Evolutionary conservation across 2,113 vertebrate genomes (phyloP), one percentile per base, ranked within the genome.

Genomic region (Pardalotus punctatus): DNA sequence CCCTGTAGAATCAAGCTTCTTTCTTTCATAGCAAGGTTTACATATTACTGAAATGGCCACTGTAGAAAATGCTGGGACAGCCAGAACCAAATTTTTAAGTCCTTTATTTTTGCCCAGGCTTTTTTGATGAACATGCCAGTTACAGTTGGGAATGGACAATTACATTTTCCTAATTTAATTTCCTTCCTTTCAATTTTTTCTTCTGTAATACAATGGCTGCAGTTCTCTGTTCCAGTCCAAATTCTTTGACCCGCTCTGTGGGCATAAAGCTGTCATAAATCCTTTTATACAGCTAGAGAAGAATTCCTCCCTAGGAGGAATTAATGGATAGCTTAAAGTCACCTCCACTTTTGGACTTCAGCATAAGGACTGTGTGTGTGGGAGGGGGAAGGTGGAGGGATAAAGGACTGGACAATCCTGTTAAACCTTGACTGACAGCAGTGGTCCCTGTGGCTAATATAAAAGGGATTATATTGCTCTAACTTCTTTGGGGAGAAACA

Each of bases 211-310:
- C 62, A 95, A 66, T 81, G 71, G 35, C 38, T 94, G 35, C 27
- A 74, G 56, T 78, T 70, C 18, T 92, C 58, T 81, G 14, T 35
- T 90, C 27, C 88, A 73, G 42, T 92, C 51, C 56, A 77, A 77
- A 74, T 90, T 88, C 60, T 94, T 78, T 95, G 72, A 95, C 91
- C 82, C 60, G 83, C 47, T 86, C 86, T 95, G 77, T 71, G 86
- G 86, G 77, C 38, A 84, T 81, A 86, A 90, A 94, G 43, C 69
- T 84, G 77, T 73, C 61, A 67, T 47, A 92, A 96, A 91, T 92
- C 88, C 91, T 92, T 94, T 92, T 67, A 91, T 67, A 74, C 43
- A 86, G 77, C 36, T 58, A 42, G 24, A 66, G 72, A 82, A 93
- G 48, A 80, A 94, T 94, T 94, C 38, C 47, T 81, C 45, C 51